Evolutionary conservation across 2,113 vertebrate genomes (phyloP), one percentile per base, ranked within the genome.

Genomic region (Centropristis striata): DNA sequence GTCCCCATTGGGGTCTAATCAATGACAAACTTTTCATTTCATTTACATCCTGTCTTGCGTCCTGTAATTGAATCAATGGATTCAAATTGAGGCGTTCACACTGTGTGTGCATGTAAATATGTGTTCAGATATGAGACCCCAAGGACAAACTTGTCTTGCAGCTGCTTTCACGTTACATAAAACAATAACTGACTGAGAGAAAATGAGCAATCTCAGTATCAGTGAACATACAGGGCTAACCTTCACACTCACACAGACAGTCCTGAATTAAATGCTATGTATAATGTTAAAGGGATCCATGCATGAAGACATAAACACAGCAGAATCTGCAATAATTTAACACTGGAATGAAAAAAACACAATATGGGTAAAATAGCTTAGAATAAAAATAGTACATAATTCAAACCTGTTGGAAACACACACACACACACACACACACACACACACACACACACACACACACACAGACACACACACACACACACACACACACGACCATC

Each of bases 1-100:
- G 71, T 42, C 76, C 37, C 36, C 47, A 58, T 6, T 20, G 70
- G 59, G 27, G 14, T 47, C 53, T n/a, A 63, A 90, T 87, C 75
- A 88, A 78, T 81, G 75, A 59, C 61, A 90, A 82, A 89, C 77
- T 83, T 88, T 86, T 82, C 71, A 87, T 83, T 86, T 90, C 65
- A 86, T 89, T 86, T 86, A 84, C 69, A 86, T 88, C 70, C 58
- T 49, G 39, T 66, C 37, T 41, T 25, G 11, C 57, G 46, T 80
- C 50, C 66, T 69, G 74, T 77, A 77, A 90, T 80, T 75, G 51
- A 88, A 88, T 90, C 80, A 78, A 75, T 83, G 73, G 70, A 81
- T 86, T 85, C 50, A 86, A 75, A 86, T 37, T 81, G 86, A 79
- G 51, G 75, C 47, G 5, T 75, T 86, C 13, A 74, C 44, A 70